A percentile compares a stretch with the other conserved stretches of the same genome.
phyloP scores from a whole-genome alignment of 1,140 invertebrate species.

The Lineus longissimus region DNA sequence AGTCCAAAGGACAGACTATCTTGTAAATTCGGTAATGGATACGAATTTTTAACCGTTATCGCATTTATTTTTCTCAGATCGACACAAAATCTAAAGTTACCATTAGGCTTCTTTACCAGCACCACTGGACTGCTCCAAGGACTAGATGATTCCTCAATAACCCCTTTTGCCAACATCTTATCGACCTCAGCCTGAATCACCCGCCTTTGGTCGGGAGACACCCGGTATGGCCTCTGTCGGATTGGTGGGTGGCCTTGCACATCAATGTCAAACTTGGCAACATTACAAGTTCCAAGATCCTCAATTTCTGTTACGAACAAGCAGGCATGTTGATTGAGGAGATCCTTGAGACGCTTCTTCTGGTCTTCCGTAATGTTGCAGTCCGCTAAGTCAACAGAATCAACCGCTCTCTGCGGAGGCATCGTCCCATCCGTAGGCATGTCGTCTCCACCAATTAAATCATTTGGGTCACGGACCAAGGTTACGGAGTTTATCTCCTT shows the following conservation, averaged over 20 bases:
- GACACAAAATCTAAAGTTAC: not conserved
- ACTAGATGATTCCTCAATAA: not conserved
- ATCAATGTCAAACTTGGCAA: not conserved
- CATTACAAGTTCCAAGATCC: not conserved
- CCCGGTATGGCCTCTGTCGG: not conserved
- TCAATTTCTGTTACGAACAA: not conserved
- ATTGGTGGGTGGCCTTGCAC: not conserved
- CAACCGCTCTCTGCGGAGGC: too few species aligned
- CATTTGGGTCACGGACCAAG: too few species aligned
- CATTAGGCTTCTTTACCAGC: not conserved
- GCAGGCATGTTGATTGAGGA: not conserved
- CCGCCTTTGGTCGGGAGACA: not conserved
- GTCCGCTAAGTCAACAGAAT: not conserved
- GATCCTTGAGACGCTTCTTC: not conserved
- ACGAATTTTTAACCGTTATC: not conserved
- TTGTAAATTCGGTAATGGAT: not conserved
- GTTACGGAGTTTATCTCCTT: too few species aligned
- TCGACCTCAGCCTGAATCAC: not conserved
- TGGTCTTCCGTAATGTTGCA: not conserved
- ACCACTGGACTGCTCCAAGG: not conserved
- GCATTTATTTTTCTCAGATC: not conserved
- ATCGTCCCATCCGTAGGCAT: too few species aligned
- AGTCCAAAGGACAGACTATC: not conserved
- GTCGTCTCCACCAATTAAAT: too few species aligned
- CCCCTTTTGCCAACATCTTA: not conserved